These are phyloP conservation scores for Epinephelus cyanopodus DNA, from an alignment of 2,113 vertebrate species.

Conservation along the genomic window DNA sequence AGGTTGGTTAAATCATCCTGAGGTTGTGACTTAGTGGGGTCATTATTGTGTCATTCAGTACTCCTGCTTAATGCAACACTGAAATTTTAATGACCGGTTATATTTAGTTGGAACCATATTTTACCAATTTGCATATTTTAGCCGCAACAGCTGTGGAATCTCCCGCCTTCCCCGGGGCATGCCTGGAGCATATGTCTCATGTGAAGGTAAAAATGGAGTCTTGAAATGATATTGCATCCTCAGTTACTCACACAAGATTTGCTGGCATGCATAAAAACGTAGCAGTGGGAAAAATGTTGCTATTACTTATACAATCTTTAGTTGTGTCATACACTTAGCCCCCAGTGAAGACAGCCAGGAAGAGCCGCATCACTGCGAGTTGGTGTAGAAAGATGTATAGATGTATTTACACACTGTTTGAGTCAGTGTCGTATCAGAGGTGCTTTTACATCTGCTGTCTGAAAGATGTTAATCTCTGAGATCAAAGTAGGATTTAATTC, in stretches of 20 bases:
- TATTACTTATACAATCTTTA: not conserved
- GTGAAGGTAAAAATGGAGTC: constrained; percentile 46
- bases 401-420: not conserved
- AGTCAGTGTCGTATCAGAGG: constrained; percentile 18
- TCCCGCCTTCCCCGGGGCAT: constrained; percentile 54
- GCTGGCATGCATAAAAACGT: not conserved
- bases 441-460: constrained; percentile 1
- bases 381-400: not conserved
- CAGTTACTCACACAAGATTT: constrained; percentile 10
- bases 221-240: constrained; percentile 45
- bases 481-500: constrained; percentile 25
- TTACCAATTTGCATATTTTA: constrained; percentile 73
- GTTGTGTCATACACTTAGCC: not conserved
- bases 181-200: constrained; percentile 62
- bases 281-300: not conserved
- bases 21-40: constrained; percentile 48
- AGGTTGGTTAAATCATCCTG: constrained; percentile 27
- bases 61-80: constrained; percentile 65
- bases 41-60: constrained; percentile 50
- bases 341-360: not conserved
- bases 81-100: constrained; percentile 65
- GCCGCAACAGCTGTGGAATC: constrained; percentile 72
- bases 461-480: constrained; percentile 23
- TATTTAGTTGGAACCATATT: constrained; percentile 72
- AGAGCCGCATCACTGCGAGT: not conserved